Conservation (phyloP, 1,140 invertebrate genomes). For the Archegozetes longisetosus region DNA sequence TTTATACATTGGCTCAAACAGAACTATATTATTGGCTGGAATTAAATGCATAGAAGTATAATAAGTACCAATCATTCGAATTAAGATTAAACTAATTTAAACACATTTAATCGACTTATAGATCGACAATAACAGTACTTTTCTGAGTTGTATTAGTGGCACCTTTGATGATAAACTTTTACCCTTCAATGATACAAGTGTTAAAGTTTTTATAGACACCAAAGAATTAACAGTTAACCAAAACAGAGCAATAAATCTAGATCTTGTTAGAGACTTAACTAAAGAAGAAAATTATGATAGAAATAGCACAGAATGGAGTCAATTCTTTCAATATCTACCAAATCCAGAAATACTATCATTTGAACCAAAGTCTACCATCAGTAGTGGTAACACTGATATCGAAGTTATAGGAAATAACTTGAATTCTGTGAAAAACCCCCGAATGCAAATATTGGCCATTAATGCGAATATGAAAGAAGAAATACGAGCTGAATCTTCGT, state of each 20-base stretch:
- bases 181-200: background rate
- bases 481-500: background rate
- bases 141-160: background rate
- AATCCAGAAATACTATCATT: conserved; percentile 16
- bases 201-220: background rate
- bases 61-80: background rate
- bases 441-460: conserved; percentile 18
- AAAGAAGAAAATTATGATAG: background rate
- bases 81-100: too few species aligned
- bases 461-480: conserved; percentile 14
- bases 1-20: conserved; percentile 19
- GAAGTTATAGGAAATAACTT: conserved; percentile 18
- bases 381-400: conserved; percentile 17
- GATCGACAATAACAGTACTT: background rate
- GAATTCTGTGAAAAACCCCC: conserved; percentile 19
- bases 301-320: background rate
- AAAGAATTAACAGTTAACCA: conserved; percentile 5
- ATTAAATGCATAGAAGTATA: conserved; percentile 8
- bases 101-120: background rate
- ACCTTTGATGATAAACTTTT: background rate
- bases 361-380: conserved; percentile 13
- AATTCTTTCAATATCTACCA: conserved; percentile 14
- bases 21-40: conserved; percentile 12
- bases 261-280: background rate
- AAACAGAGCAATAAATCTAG: conserved; percentile 8